phyloP scores from a whole-genome alignment of 2,888 invertebrate species.

The Philopedon plagiatum region DNA sequence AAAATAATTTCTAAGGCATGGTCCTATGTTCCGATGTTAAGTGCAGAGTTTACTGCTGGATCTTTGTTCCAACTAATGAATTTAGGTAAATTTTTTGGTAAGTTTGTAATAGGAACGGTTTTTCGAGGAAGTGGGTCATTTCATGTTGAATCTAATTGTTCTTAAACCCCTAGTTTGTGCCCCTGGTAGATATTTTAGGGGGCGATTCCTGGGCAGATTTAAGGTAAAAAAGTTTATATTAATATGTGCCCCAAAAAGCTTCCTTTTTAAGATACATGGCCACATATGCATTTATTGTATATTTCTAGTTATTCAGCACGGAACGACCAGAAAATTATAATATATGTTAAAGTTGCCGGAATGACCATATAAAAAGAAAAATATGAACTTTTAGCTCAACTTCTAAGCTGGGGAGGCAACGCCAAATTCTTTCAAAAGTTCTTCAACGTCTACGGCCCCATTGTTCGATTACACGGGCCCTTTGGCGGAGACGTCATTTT shows the following conservation, averaged over 20 bases:
- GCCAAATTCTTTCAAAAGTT: slow-evolving; percentile 68
- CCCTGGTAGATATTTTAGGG: too few relatives aligned
- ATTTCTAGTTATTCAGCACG: neutral
- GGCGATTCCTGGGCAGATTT: too few relatives aligned
- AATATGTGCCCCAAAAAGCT: too few relatives aligned
- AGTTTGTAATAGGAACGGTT: slow-evolving; percentile 19
- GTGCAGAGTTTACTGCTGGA: slow-evolving; percentile 74
- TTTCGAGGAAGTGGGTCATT: neutral
- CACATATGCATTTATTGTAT: too few relatives aligned
- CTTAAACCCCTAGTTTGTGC: too few relatives aligned
- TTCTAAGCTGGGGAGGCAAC: slow-evolving; percentile 69
- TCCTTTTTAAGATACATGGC: too few relatives aligned
- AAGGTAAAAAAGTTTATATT: neutral
- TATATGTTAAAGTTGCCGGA: neutral
- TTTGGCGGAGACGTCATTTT: slow-evolving; percentile 77
- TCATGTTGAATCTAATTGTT: neutral
- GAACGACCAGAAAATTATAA: neutral
- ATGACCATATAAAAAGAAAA: neutral
- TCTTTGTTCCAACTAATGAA: slow-evolving; percentile 71
- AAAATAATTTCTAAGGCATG: slow-evolving; percentile 74
- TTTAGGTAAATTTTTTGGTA: slow-evolving; percentile 69
- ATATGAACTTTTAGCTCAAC: slow-evolving; percentile 61
- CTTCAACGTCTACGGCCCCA: slow-evolving; percentile 75
- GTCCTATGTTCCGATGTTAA: slow-evolving; percentile 74
- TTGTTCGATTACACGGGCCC: slow-evolving; percentile 77